A percentile compares a stretch with the other conserved stretches of the same genome.
Conservation (phyloP, 1,140 invertebrate genomes). For the Papilio glaucus region DNA sequence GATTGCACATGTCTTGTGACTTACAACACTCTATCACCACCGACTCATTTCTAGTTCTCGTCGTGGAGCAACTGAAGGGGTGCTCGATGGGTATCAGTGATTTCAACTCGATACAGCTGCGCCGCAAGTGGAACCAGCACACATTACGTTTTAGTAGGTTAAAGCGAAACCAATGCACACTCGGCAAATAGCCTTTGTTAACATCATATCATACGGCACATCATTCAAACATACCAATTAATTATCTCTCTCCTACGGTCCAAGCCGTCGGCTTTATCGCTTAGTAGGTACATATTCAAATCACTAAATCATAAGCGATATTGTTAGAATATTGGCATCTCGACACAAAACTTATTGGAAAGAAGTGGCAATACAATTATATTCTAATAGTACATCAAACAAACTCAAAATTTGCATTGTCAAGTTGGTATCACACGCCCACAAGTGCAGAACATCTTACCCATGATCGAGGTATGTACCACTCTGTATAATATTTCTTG, state of each 20-base stretch:
- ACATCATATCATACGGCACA: conserved; percentile 71
- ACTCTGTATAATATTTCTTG: conserved; percentile 62
- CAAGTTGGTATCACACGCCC: conserved; percentile 69
- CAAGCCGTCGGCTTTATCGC: conserved; percentile 49
- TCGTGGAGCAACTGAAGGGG: conserved; percentile 79
- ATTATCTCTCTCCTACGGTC: conserved; percentile 44
- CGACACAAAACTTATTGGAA: conserved; percentile 79
- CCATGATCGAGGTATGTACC: conserved; percentile 61
- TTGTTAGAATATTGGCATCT: conserved; percentile 80
- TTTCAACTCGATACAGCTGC: conserved; percentile 79
- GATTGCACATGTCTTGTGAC: conserved; percentile 84
- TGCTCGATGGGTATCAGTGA: conserved; percentile 79
- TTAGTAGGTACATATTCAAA: conserved; percentile 79
- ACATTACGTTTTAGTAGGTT: conserved; percentile 80
- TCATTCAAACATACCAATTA: conserved; percentile 76
- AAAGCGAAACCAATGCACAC: conserved; percentile 81
- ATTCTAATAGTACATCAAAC: conserved; percentile 78
- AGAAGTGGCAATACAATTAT: conserved; percentile 76
- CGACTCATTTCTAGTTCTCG: conserved; percentile 77
- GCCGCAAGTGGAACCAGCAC: conserved; percentile 78
- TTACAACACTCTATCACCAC: conserved; percentile 80
- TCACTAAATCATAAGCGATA: conserved; percentile 73
- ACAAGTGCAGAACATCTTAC: conserved; percentile 75
- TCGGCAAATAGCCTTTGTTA: conserved; percentile 79
- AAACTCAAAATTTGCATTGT: conserved; percentile 75